A percentile compares a stretch with the other conserved stretches of the same genome.
These are phyloP conservation scores for Mobula birostris DNA, from an alignment of 2,113 vertebrate genomes.

Conservation along the genomic window DNA sequence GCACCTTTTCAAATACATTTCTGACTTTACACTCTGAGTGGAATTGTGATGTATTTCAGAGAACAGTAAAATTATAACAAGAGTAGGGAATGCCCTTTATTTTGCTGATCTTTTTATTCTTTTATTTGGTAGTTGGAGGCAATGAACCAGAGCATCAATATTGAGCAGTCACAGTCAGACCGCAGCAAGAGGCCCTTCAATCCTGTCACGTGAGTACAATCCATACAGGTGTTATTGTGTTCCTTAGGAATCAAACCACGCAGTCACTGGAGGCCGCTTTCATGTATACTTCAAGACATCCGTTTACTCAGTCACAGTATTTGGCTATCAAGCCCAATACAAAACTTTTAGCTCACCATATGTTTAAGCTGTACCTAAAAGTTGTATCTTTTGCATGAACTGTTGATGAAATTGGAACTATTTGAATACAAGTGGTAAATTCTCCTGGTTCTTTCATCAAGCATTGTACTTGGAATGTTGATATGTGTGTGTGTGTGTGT, in stretches of 20 bases:
- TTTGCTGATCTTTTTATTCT: conserved; percentile 9
- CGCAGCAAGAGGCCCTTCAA: conserved; percentile 97
- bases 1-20: not conserved
- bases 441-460: too few relatives aligned
- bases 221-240: not conserved
- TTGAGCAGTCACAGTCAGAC: conserved; percentile 95
- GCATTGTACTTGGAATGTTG: too few relatives aligned
- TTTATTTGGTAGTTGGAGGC: conserved; percentile 72
- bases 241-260: not conserved
- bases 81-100: not conserved
- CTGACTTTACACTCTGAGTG: not conserved
- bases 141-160: conserved; percentile 94
- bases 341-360: not conserved
- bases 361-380: not conserved
- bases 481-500: too few relatives aligned
- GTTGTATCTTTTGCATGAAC: not conserved
- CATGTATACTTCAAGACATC: not conserved
- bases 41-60: not conserved
- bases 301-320: not conserved
- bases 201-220: conserved; percentile 81
- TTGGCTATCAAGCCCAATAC: not conserved
- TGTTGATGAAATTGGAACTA: too few relatives aligned
- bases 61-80: not conserved
- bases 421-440: too few relatives aligned
- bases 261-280: not conserved